Base-by-base conservation (phyloP, 2,888 invertebrate species). In the Dolomedes plantarius region DNA sequence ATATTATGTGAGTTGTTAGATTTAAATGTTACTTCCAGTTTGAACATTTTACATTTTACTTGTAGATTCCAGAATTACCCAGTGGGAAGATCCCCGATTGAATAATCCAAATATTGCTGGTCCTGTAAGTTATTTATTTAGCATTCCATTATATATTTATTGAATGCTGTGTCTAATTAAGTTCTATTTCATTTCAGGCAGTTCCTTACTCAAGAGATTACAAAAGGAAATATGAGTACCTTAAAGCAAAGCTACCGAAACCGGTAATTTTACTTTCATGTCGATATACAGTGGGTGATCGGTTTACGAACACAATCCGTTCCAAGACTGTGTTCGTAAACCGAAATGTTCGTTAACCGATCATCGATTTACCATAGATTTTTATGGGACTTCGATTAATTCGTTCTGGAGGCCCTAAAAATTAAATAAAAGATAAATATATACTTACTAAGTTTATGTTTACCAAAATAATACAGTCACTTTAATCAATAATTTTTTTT, bases 171-270 rank as follows among this genome's bases (percentile, higher is more conserved):
- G 31, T 11, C 23, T 68, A 27, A 19, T 27, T 27, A 27, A 16
- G 28, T 41, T 68, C 5, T 23, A 19, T 65, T 81, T 74, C 87
- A 89, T 91, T 92, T 75, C 91, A 94, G 93, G 98, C 98, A 89
- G 97, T 99, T 91, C 98, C 98, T 39, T 99, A 99, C 93, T 98
- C 98, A 69, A 94, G 98, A 91, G 98, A 99, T 93, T 99, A 99
- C 93, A 99, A 99, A 92, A 94, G 98, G 90, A 99, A 99, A 93
- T 99, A 99, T 92, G 98, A 99, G 92, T 99, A 98, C 92, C 95
- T 99, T 92, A 97, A 98, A 93, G 95, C 95, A 88, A 98, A 98
- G 91, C 94, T 99, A 89, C 95, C 97, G 91, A 98, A 98, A 92
- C 98, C 98, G 89, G 96, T 96, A 92, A 92, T 94, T 93, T 23